Conservation (phyloP, 2,888 invertebrate species). For the Drosophila gaucha region DNA sequence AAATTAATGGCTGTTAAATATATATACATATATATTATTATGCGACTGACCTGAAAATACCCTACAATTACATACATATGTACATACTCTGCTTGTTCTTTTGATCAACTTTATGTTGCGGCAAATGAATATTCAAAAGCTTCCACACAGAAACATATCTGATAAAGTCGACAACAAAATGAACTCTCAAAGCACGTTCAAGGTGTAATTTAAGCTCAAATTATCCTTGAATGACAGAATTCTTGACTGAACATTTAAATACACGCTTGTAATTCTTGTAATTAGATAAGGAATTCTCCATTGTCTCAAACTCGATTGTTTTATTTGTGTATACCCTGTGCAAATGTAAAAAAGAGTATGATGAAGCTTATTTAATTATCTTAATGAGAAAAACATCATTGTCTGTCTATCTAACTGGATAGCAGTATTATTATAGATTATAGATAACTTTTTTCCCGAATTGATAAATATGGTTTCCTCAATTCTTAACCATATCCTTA, state of each 20-base stretch:
- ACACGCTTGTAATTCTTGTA: constrained; percentile 8
- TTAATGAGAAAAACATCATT: too few relatives aligned
- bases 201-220: constrained; percentile 5
- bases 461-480: neutral
- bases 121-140: too few relatives aligned
- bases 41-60: neutral
- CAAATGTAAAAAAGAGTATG: neutral
- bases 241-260: constrained; percentile 5
- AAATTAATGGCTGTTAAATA: neutral
- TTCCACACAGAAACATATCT: neutral
- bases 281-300: constrained; percentile 14
- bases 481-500: too few relatives aligned
- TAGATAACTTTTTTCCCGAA: neutral
- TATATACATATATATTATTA: neutral
- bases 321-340: constrained; percentile 7
- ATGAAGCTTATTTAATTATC: too few relatives aligned
- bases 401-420: neutral
- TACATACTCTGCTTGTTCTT: neutral
- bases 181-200: constrained; percentile 13
- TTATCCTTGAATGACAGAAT: constrained; percentile 4
- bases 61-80: neutral
- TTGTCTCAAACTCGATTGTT: constrained; percentile 15
- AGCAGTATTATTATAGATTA: neutral
- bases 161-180: neutral
- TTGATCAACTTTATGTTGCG: too few relatives aligned